Evolutionary conservation across 2,797 vertebrate genomes (phyloP).

Genomic region (Chelidonichthys spinosus): DNA sequence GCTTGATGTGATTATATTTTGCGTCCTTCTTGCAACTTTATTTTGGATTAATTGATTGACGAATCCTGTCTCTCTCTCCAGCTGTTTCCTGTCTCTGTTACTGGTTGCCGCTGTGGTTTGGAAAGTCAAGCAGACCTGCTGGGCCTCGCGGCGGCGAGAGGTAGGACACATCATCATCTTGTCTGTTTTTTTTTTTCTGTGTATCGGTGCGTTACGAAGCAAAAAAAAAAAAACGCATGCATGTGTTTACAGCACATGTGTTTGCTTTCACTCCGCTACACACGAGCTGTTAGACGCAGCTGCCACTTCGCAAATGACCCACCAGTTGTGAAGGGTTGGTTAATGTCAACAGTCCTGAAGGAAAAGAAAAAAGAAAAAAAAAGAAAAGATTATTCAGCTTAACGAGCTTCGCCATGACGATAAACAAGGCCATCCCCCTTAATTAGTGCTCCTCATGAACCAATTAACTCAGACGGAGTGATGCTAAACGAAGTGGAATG

Average conservation of each 20-base stretch:
- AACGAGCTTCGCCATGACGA: constrained; percentile 70
- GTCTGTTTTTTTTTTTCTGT: not conserved
- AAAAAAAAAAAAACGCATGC: too few species aligned
- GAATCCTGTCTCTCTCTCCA: constrained; percentile 59
- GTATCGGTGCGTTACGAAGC: not conserved
- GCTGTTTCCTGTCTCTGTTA: constrained; percentile 94
- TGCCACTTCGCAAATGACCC: not conserved
- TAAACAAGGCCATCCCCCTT: constrained; percentile 83
- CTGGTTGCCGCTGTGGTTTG: constrained; percentile 94
- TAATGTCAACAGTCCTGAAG: constrained; percentile 68
- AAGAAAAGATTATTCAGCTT: constrained; percentile 34
- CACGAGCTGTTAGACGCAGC: constrained; percentile 21
- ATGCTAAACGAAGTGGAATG: constrained; percentile 79
- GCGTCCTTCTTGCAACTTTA: not conserved
- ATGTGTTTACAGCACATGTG: not conserved
- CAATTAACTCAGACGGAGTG: constrained; percentile 80
- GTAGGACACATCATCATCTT: constrained; percentile 74
- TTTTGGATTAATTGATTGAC: not conserved
- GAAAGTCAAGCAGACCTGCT: constrained; percentile 97
- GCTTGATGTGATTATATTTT: not conserved
- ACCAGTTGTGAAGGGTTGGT: constrained; percentile 59
- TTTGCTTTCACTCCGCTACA: not conserved
- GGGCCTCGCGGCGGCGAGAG: constrained; percentile 94
- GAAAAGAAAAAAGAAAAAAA: constrained; percentile 1
- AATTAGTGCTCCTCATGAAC: constrained; percentile 82